phyloP scores from a whole-genome alignment of 2,888 invertebrate species.

The Taenaris catops region DNA sequence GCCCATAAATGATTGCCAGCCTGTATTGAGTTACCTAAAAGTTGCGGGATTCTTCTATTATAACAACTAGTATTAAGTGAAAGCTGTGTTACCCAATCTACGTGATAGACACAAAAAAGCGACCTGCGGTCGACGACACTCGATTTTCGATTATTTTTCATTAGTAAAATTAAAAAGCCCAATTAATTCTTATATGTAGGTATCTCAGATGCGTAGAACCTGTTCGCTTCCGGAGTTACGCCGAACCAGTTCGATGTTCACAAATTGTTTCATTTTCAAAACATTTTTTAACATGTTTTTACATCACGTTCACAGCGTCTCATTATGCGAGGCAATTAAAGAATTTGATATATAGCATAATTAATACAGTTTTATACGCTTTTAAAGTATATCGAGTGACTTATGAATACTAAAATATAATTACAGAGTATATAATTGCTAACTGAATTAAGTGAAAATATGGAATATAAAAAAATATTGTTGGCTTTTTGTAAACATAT shows the following conservation, averaged over 20 bases:
- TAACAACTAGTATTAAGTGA: slow-evolving; percentile 62
- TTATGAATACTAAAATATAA: slow-evolving; percentile 18
- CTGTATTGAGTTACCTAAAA: slow-evolving; percentile 56
- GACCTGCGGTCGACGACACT: slow-evolving; percentile 34
- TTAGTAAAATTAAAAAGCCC: slow-evolving; percentile 63
- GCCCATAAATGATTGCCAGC: slow-evolving; percentile 35
- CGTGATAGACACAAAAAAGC: slow-evolving; percentile 39
- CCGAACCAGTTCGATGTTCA: slow-evolving; percentile 49
- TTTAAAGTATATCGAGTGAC: slow-evolving; percentile 14
- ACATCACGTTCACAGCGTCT: slow-evolving; percentile 28
- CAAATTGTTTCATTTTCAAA: slow-evolving; percentile 47
- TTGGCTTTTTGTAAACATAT: too few species aligned
- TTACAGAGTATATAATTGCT: slow-evolving; percentile 16
- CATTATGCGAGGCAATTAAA: slow-evolving; percentile 24
- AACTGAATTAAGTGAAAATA: slow-evolving; percentile 10
- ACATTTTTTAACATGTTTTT: slow-evolving; percentile 34
- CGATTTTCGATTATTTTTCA: slow-evolving; percentile 46
- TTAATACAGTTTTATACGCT: slow-evolving; percentile 18
- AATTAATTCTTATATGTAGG: slow-evolving; percentile 66
- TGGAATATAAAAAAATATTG: too few species aligned
- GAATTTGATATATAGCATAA: slow-evolving; percentile 18
- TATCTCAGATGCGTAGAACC: slow-evolving; percentile 49
- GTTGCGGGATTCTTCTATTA: slow-evolving; percentile 59
- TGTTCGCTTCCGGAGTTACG: slow-evolving; percentile 75
- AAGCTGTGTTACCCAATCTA: slow-evolving; percentile 61